Evolutionary conservation across 2,797 vertebrate genomes (phyloP), one percentile per base, ranked within the genome.

Genomic region (Hypotaenidia philippensis): DNA sequence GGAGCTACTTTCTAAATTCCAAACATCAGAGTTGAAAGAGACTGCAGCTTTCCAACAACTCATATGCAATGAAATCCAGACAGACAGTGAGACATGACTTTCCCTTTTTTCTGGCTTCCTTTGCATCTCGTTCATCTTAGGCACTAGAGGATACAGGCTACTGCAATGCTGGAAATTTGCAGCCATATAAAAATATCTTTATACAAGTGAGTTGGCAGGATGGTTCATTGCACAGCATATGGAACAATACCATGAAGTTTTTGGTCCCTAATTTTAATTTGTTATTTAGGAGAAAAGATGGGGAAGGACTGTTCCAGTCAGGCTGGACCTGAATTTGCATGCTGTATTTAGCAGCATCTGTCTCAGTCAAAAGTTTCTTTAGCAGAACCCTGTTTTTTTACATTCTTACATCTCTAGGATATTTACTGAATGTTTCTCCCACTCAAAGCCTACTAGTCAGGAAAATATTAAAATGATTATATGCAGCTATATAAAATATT

Each of bases 11-110:
- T 77, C 36, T 26, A 78, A 80, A 86, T 78, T 40, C 17, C 9
- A 8, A 53, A 25, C 0, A 0, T n/a, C 13, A 64, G 10, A 13
- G 3, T 25, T 81, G 72, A 68, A 90, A 45, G 20, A 74, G 25
- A 40, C 13, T 53, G 26, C 26, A 71, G 61, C 21, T 71, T 83
- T 83, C 27, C 22, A 61, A n/a, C 8, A 78, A 17, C 31, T 34
- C 17, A 72, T 13, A 29, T 21, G 21, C 17, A 74, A 36, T 22
- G 41, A 71, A 55, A 82, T 84, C 56, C 66, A 76, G 19, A 6
- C 20, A 18, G 10, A 65, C 7, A 41, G 26, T 5, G 38, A 84
- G n/a, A n/a, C 10, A 13, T 6, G 3, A 2, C 9, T 53, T 72
- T 59, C 38, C 4, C 0, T 32, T 75, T 65, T 56, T 81, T 10